phyloP scores from a whole-genome alignment of 2,113 vertebrate species.

The Saiga tatarica region DNA sequence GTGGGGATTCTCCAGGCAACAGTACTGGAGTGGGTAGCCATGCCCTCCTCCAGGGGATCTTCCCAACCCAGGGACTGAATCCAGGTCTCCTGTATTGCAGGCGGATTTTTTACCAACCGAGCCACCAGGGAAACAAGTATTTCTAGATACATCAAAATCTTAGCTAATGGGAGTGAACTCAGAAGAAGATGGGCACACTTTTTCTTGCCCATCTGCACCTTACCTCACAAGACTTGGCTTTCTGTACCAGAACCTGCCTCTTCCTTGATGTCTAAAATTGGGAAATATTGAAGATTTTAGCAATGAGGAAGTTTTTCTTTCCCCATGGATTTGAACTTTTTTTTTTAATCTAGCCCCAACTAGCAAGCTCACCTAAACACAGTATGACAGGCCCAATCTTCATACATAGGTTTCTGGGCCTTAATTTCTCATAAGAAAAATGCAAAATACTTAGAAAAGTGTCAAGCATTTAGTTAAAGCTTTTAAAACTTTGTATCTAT shows the following conservation, averaged over 20 bases:
- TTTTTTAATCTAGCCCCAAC: not conserved
- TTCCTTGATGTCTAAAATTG: not conserved
- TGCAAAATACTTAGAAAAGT: not conserved
- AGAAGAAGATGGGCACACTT: not conserved
- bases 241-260: not conserved
- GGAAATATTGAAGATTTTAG: not conserved
- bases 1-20: not conserved
- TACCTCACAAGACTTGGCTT: not conserved
- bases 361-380: not conserved
- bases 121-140: not conserved
- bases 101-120: fast-evolving
- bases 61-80: not conserved
- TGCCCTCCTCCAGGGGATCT: not conserved
- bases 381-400: not conserved
- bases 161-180: not conserved
- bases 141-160: not conserved
- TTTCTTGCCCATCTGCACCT: not conserved
- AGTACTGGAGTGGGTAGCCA: not conserved
- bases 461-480: not conserved
- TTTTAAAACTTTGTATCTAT: not conserved
- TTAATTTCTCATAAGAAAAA: not conserved
- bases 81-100: not conserved
- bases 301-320: not conserved
- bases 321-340: not conserved
- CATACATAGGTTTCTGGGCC: not conserved